phyloP scores from a whole-genome alignment of 2,888 invertebrate species.

The Parasteatoda lunata region DNA sequence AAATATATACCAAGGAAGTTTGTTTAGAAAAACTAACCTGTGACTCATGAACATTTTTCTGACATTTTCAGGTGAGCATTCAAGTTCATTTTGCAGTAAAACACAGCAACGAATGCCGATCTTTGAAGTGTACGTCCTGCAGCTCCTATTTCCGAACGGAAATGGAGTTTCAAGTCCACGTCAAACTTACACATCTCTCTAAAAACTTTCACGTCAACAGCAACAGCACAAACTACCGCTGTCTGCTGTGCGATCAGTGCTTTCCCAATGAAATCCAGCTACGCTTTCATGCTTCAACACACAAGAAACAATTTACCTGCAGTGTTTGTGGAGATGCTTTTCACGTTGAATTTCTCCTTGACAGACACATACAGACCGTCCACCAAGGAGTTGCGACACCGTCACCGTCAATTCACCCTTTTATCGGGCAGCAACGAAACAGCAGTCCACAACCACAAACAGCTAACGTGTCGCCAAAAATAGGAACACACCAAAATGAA shows the following conservation, averaged over 20 bases:
- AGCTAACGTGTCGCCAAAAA: background rate
- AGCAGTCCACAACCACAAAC: constrained; percentile 5
- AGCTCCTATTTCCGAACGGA: constrained; percentile 79
- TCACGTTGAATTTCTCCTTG: constrained; percentile 90
- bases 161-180: constrained; percentile 77
- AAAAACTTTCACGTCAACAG: constrained; percentile 6
- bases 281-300: constrained; percentile 84
- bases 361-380: constrained; percentile 86
- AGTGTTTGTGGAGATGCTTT: constrained; percentile 89
- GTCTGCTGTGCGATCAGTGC: constrained; percentile 82
- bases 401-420: constrained; percentile 19
- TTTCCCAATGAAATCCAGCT: constrained; percentile 83
- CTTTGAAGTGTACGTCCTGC: constrained; percentile 89
- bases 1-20: too few species aligned
- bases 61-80: constrained; percentile 83
- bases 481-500: constrained; percentile 15
- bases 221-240: constrained; percentile 76
- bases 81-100: constrained; percentile 91
- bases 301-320: constrained; percentile 86
- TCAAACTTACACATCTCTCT: constrained; percentile 70
- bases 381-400: constrained; percentile 15
- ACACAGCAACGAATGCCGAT: constrained; percentile 89
- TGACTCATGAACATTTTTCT: too few species aligned
- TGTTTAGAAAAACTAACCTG: too few species aligned
- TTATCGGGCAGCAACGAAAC: background rate